A percentile compares a stretch with the other conserved stretches of the same genome.
Evolutionary conservation across 1,140 invertebrate genomes (phyloP).

Genomic region (Piezodorus guildinii): DNA sequence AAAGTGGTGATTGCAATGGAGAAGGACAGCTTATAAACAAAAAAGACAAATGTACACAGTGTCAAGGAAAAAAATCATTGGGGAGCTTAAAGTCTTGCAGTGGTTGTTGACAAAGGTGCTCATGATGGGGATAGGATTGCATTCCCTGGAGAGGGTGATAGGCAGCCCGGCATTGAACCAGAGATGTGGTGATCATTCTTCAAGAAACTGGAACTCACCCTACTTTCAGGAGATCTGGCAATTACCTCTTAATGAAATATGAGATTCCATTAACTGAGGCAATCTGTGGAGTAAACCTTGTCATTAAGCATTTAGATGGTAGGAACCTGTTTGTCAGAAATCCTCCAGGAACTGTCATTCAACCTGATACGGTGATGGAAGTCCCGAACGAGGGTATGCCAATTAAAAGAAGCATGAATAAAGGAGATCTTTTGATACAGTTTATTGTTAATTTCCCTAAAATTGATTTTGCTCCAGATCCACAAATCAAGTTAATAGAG

Average conservation of each 20-base stretch:
- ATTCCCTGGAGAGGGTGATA: slow-evolving; percentile 82
- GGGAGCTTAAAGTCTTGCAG: slow-evolving; percentile 73
- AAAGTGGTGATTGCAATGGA: slow-evolving; percentile 51
- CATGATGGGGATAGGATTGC: slow-evolving; percentile 74
- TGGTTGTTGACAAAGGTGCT: slow-evolving; percentile 87
- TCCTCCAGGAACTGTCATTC: slow-evolving; percentile 59
- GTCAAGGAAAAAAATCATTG: slow-evolving; percentile 70
- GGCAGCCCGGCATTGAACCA: slow-evolving; percentile 49
- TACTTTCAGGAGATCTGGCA: slow-evolving; percentile 57
- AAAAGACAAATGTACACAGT: slow-evolving; percentile 67
- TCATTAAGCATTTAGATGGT: slow-evolving; percentile 75
- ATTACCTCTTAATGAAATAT: slow-evolving; percentile 64
- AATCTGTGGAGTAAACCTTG: slow-evolving; percentile 75
- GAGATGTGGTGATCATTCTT: slow-evolving; percentile 83
- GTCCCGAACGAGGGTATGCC: slow-evolving; percentile 87
- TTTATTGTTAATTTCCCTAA: slow-evolving; percentile 77
- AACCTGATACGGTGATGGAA: slow-evolving; percentile 63
- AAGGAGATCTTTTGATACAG: slow-evolving; percentile 76
- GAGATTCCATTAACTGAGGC: slow-evolving; percentile 72
- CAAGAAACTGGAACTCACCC: slow-evolving; percentile 72
- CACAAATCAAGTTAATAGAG: slow-evolving; percentile 40
- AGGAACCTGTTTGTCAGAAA: slow-evolving; percentile 60
- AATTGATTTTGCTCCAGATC: slow-evolving; percentile 60
- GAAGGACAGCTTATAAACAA: slow-evolving; percentile 62
- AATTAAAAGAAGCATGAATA: slow-evolving; percentile 63